Evolutionary conservation across 2,113 vertebrate species (phyloP).

Genomic region (Bettongia penicillata): DNA sequence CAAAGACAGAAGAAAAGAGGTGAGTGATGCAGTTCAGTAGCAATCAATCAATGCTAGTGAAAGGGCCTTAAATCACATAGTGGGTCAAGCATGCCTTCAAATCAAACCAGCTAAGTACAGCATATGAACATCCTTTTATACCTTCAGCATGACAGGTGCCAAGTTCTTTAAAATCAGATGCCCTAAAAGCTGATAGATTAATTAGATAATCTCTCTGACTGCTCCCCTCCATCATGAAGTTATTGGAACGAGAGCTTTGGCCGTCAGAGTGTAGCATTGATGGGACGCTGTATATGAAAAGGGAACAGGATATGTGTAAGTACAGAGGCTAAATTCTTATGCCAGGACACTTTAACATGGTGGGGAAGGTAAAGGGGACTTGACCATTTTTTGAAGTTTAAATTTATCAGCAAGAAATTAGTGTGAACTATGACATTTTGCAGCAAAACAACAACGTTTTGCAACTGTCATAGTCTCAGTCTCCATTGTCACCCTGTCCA

Average conservation of each 20-base stretch:
- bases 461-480: constrained; percentile 73
- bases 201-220: constrained; percentile 49
- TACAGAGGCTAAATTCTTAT: constrained; percentile 48
- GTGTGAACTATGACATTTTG: constrained; percentile 58
- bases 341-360: constrained; percentile 69
- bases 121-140: constrained; percentile 42
- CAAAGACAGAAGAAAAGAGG: constrained; percentile 98
- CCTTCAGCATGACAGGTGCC: constrained; percentile 5
- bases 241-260: constrained; percentile 46
- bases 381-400: constrained; percentile 23
- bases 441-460: constrained; percentile 72
- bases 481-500: constrained; percentile 76
- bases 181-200: constrained; percentile 37
- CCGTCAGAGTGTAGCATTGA: background rate
- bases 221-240: constrained; percentile 32
- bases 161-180: constrained; percentile 42
- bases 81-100: background rate
- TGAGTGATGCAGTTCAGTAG: constrained; percentile 70
- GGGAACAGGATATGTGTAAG: constrained; percentile 66
- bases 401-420: constrained; percentile 69
- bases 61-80: background rate
- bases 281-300: constrained; percentile 52
- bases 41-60: background rate
- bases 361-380: constrained; percentile 62
- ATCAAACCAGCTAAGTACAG: constrained; percentile 35